phyloP scores from a whole-genome alignment of 2,113 vertebrate species.

The Xyrauchen texanus region DNA sequence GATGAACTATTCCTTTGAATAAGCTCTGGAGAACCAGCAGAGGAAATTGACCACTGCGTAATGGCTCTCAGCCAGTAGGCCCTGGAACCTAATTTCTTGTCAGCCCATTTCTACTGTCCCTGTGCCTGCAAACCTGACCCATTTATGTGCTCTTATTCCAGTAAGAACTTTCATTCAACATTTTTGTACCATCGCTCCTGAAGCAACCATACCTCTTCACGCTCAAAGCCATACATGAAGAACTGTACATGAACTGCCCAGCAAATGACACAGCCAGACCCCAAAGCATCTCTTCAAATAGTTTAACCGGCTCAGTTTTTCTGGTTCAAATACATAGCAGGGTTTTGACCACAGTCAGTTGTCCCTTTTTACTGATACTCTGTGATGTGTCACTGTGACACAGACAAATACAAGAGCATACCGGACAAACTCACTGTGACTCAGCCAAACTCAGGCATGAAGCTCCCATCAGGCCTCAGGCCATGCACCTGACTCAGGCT shows the following conservation, averaged over 20 bases:
- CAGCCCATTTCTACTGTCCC: background rate
- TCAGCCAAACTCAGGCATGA: background rate
- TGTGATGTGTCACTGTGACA: conserved; percentile 1
- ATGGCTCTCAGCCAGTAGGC: too few species aligned
- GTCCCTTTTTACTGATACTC: conserved; percentile 9
- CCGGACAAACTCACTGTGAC: conserved; percentile 35
- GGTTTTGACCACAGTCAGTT: too few species aligned
- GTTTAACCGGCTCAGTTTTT: background rate
- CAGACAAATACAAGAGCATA: background rate
- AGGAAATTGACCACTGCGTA: background rate
- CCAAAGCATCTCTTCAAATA: background rate
- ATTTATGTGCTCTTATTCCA: background rate
- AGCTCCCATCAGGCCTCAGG: conserved; percentile 8
- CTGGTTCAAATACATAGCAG: conserved; percentile 15
- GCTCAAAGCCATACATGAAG: background rate
- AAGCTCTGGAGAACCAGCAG: background rate
- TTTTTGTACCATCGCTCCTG: too few species aligned
- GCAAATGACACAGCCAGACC: conserved; percentile 25
- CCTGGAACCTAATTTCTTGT: too few species aligned
- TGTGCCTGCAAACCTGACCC: background rate
- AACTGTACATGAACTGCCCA: background rate
- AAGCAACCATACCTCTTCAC: background rate
- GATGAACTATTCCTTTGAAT: too few species aligned
- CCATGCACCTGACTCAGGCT: conserved; percentile 26
- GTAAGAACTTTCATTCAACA: too few species aligned